These are phyloP conservation scores for Mormyrus iriodes DNA, from an alignment of 2,113 vertebrate species.

Conservation along the genomic window DNA sequence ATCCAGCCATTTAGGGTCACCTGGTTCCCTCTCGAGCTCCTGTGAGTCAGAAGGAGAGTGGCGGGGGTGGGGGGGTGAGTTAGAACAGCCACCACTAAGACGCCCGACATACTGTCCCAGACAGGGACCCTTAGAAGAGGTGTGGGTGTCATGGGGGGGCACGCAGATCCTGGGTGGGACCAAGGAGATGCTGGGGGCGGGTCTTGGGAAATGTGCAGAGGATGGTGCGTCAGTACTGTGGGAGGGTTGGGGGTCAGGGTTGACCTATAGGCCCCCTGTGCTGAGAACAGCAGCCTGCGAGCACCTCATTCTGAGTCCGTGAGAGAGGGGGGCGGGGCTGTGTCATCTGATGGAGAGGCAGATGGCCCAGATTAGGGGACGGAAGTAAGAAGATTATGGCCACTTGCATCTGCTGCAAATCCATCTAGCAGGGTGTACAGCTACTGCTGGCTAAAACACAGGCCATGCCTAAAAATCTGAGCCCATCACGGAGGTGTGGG, in stretches of 20 bases:
- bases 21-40: constrained; percentile 77
- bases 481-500: background rate
- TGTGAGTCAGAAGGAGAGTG: constrained; percentile 35
- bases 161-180: background rate
- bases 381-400: constrained; percentile 51
- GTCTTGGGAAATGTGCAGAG: background rate
- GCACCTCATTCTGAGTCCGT: background rate
- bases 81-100: background rate
- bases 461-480: background rate
- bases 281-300: background rate
- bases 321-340: background rate
- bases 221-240: background rate
- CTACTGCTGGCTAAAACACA: background rate
- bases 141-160: background rate
- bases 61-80: background rate
- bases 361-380: constrained; percentile 43
- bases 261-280: background rate
- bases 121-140: background rate
- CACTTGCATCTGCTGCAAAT: background rate
- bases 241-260: background rate
- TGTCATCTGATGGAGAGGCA: background rate
- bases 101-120: background rate
- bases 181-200: background rate
- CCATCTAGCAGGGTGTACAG: background rate
- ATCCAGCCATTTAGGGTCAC: constrained; percentile 85